Evolutionary conservation across 2,888 invertebrate species (phyloP).

Genomic region (Hydroisotoma schaefferi): DNA sequence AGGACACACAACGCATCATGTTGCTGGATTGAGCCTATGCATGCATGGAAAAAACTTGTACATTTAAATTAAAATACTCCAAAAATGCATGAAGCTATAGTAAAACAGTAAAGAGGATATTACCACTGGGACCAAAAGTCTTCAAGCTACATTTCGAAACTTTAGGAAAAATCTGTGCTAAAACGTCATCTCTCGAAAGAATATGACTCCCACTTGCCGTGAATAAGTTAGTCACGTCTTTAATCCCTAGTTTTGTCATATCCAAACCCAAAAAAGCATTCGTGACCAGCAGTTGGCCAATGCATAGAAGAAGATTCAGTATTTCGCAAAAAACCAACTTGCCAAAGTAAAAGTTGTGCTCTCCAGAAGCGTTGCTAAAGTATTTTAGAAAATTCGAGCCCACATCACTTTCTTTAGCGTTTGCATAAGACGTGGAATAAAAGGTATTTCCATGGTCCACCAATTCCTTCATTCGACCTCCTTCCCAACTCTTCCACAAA

Average conservation of each 20-base stretch:
- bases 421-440: conserved; percentile 59
- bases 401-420: conserved; percentile 59
- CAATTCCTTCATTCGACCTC: conserved; percentile 61
- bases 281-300: conserved; percentile 21
- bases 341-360: conserved; percentile 64
- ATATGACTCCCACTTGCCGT: conserved; percentile 1
- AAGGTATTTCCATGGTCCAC: conserved; percentile 55
- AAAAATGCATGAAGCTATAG: no score
- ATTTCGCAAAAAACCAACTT: conserved; percentile 69
- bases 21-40: no score
- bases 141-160: conserved; percentile 53
- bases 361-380: conserved; percentile 58
- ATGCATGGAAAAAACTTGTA: no score
- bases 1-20: conserved; percentile 69
- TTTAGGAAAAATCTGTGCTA: conserved; percentile 41
- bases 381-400: conserved; percentile 61
- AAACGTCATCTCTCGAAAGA: conserved; percentile 2
- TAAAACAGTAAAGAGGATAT: no score
- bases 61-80: no score
- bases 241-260: conserved; percentile 42
- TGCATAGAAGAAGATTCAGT: conserved; percentile 69
- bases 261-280: conserved; percentile 47
- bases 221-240: conserved; percentile 26
- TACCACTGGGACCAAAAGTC: conserved; percentile 63
- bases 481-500: conserved; percentile 70